A percentile compares a stretch with the other conserved stretches of the same genome.
Conservation (phyloP, 2,888 invertebrate species). For the Panopea generosa region DNA sequence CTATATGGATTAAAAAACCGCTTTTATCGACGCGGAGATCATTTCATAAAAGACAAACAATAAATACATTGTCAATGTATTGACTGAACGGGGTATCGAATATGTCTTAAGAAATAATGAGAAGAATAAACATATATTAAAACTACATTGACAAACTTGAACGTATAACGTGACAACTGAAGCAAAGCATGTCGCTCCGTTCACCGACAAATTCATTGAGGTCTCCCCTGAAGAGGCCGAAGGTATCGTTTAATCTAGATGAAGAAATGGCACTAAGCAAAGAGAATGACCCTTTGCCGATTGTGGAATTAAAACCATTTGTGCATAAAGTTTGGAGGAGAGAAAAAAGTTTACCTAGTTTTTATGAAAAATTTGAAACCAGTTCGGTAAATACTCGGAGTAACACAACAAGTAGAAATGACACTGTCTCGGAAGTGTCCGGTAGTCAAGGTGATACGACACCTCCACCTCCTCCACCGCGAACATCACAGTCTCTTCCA, state of each 20-base stretch:
- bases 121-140: not conserved
- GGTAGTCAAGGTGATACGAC: not conserved
- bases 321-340: conserved; percentile 77
- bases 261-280: conserved; percentile 28
- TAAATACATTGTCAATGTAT: not conserved
- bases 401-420: not conserved
- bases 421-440: not conserved
- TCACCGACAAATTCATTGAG: conserved; percentile 15
- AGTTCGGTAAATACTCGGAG: conserved; percentile 9
- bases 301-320: conserved; percentile 77
- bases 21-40: not conserved
- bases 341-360: conserved; percentile 76
- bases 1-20: no score
- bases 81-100: not conserved
- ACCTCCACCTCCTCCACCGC: conserved; percentile 50
- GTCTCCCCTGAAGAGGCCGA: conserved; percentile 31
- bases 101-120: not conserved
- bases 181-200: conserved; percentile 15
- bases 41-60: not conserved
- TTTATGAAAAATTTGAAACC: conserved; percentile 59
- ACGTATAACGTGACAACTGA: not conserved
- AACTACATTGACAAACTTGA: not conserved
- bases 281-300: conserved; percentile 66
- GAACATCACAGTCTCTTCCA: conserved; percentile 56
- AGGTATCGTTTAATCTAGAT: conserved; percentile 55